These are phyloP conservation scores for Thymallus thymallus DNA, from an alignment of 2,113 vertebrate species.

Conservation along the genomic window DNA sequence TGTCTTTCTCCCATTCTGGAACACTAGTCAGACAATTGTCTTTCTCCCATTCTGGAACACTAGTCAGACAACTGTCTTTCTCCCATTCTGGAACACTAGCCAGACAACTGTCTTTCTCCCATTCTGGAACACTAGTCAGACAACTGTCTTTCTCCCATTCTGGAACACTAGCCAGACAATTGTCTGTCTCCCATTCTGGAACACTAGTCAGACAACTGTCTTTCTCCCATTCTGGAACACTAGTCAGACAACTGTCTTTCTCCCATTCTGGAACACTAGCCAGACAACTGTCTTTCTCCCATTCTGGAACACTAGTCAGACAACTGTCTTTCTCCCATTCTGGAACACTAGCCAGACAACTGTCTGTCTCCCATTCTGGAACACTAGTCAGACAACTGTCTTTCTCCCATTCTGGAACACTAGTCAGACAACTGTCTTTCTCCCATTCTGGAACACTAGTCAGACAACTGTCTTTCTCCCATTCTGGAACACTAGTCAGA, in stretches of 20 bases:
- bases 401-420: conserved; percentile 38
- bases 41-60: conserved; percentile 38
- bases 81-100: conserved; percentile 35
- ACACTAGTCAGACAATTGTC: conserved; percentile 35
- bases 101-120: conserved; percentile 35
- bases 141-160: conserved; percentile 36
- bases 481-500: conserved; percentile 31
- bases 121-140: conserved; percentile 31
- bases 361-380: conserved; percentile 36
- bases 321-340: conserved; percentile 36
- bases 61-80: conserved; percentile 34
- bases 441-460: conserved; percentile 35
- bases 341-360: conserved; percentile 31
- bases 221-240: conserved; percentile 38
- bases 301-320: conserved; percentile 31
- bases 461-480: conserved; percentile 35
- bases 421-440: conserved; percentile 34
- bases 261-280: conserved; percentile 35
- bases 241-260: conserved; percentile 34
- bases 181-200: conserved; percentile 36
- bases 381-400: conserved; percentile 35
- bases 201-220: conserved; percentile 35
- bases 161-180: conserved; percentile 31
- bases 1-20: conserved; percentile 36
- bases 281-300: conserved; percentile 35